Evolutionary conservation across 2,113 vertebrate species (phyloP), one percentile per base, ranked within the genome.

Genomic region (Pedetes capensis): DNA sequence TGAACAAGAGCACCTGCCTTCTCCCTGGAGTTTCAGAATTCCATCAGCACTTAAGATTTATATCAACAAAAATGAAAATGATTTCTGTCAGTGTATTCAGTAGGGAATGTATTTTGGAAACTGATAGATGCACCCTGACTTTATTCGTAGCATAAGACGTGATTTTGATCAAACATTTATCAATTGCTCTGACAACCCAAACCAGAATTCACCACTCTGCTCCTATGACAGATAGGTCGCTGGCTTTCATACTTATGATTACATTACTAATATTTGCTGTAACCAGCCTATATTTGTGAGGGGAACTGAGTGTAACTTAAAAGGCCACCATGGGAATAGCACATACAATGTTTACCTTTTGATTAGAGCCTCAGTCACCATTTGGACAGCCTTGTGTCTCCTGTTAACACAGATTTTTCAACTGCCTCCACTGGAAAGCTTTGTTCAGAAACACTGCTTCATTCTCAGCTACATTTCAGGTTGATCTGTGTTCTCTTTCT

Each of bases 141-240:
- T 83, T 93, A 84, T 68, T 92, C 91, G 59, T 93, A 53, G 74
- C 63, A 25, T 59, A 57, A 87, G 44, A 81, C 17, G 2, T 51
- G 71, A 84, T 94, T 55, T 87, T 91, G 68, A 72, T 72, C 85
- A 93, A 93, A 74, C 63, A 85, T 82, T 68, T 82, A 34, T 94
- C 81, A 59, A 4, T 74, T 42, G 63, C 76, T 84, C 81, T 82
- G 85, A 92, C 84, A 89, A 25, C 16, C 37, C 61, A 61, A 76
- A 49, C 39, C 83, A 69, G 69, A 71, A 53, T 47, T 83, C 39
- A 63, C 23, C 82, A 6, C 29, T 87, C 34, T 61, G 23, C 32
- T 64, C 29, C 83, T 68, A 4, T 20, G 4, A 17, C 2, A 59
- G 32, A 23, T 51, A 39, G 32, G 44, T 22, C 44, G 32, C 68